A percentile compares a stretch with the other conserved stretches of the same genome.
Conservation (phyloP, 2,113 vertebrate genomes). For the Xerus inauris region DNA sequence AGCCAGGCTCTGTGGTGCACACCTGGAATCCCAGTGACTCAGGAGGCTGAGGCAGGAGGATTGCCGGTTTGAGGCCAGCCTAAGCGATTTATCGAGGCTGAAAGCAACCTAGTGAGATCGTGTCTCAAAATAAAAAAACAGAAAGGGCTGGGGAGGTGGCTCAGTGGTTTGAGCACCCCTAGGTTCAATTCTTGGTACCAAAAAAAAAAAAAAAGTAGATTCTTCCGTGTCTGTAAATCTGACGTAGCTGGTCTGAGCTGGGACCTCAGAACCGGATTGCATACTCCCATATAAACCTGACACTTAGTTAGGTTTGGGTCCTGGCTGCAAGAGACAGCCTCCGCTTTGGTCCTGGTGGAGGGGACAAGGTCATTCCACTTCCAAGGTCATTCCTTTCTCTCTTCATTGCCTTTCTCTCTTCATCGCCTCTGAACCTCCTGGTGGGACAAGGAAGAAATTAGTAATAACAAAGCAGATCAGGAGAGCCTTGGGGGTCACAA, state of each 20-base stretch:
- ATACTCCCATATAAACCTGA: neutral
- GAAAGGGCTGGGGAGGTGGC: no score
- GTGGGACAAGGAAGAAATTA: neutral
- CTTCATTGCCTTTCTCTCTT: neutral
- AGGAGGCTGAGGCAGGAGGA: no score
- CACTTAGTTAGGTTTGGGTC: no score
- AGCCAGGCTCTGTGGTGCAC: neutral
- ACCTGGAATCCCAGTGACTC: no score
- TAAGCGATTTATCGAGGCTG: no score
- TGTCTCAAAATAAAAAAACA: no score
- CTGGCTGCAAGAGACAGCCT: neutral
- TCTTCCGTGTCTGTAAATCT: neutral
- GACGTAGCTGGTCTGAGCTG: neutral
- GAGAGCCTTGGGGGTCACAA: no score
- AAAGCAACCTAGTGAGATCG: no score
- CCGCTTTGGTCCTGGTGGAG: neutral
- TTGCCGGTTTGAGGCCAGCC: no score
- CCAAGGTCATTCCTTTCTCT: neutral
- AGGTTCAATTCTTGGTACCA: neutral
- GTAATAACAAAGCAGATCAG: no score
- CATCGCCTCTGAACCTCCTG: neutral
- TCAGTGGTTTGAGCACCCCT: no score
- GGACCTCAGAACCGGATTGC: neutral
- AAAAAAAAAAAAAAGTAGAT: neutral
- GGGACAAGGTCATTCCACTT: neutral